phyloP scores from a whole-genome alignment of 2,797 vertebrate species.

The Halcyon leucocephala region DNA sequence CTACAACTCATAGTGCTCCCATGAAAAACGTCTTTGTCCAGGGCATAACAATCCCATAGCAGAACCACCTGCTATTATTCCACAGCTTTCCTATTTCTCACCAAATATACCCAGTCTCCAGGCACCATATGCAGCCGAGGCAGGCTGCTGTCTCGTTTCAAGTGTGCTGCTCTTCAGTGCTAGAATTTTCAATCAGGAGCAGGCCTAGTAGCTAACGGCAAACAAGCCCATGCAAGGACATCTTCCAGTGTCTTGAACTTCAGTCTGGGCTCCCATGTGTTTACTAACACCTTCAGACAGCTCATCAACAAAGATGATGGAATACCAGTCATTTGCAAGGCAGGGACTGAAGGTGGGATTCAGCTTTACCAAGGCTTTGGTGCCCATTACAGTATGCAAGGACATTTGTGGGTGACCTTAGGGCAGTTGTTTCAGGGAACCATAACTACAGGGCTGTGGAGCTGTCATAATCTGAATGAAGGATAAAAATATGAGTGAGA shows the following conservation, averaged over 20 bases:
- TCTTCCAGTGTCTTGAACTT: not conserved
- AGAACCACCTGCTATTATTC: not conserved
- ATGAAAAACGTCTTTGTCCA: not conserved
- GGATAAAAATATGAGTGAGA: not conserved
- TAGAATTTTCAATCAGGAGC: not conserved
- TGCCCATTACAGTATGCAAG: not conserved
- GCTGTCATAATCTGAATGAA: slow-evolving; percentile 19
- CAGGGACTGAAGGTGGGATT: not conserved
- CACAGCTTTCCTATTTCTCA: slow-evolving; percentile 7
- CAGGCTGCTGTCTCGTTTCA: not conserved
- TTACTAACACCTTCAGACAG: slow-evolving; percentile 24
- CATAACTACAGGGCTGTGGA: not conserved
- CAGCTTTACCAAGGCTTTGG: slow-evolving; percentile 10
- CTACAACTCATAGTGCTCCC: not conserved
- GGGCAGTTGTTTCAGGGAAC: slow-evolving; percentile 27
- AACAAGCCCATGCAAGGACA: not conserved
- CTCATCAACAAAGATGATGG: slow-evolving; percentile 46
- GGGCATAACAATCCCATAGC: not conserved
- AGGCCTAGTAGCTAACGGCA: not conserved
- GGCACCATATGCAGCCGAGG: not conserved
- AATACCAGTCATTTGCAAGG: slow-evolving; percentile 9
- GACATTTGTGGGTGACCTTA: not conserved
- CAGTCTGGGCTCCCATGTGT: not conserved
- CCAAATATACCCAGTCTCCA: not conserved
- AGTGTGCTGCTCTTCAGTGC: not conserved